A percentile compares a stretch with the other conserved stretches of the same genome.
phyloP scores from a whole-genome alignment of 2,888 invertebrate genomes.

The Caenorhabditis becei region DNA sequence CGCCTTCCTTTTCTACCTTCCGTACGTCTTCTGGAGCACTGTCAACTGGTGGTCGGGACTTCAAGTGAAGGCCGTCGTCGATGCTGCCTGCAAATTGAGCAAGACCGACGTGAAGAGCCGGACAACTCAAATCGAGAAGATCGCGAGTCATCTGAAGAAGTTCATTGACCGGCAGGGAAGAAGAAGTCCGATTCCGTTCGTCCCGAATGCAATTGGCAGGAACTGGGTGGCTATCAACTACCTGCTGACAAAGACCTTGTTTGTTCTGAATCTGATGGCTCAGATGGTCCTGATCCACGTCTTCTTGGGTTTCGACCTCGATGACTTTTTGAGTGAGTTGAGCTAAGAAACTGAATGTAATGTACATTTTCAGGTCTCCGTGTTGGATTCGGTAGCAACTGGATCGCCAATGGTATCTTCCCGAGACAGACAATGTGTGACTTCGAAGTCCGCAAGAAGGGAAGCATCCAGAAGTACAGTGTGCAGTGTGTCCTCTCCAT shows the following conservation, averaged over 20 bases:
- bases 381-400: slow-evolving; percentile 67
- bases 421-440: slow-evolving; percentile 72
- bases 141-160: slow-evolving; percentile 61
- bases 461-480: slow-evolving; percentile 68
- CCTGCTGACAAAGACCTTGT: slow-evolving; percentile 78
- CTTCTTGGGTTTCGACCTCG: slow-evolving; percentile 75
- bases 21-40: slow-evolving; percentile 80
- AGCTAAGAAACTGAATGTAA: too few species aligned
- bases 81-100: slow-evolving; percentile 39
- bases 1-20: slow-evolving; percentile 79
- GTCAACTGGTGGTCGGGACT: slow-evolving; percentile 79
- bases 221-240: slow-evolving; percentile 72
- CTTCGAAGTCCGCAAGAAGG: slow-evolving; percentile 71
- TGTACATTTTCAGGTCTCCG: slow-evolving; percentile 52
- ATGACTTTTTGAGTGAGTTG: slow-evolving; percentile 65
- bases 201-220: slow-evolving; percentile 43
- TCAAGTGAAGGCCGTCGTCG: slow-evolving; percentile 62
- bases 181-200: slow-evolving; percentile 49
- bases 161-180: slow-evolving; percentile 39
- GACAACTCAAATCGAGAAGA: slow-evolving; percentile 51
- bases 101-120: slow-evolving; percentile 40
- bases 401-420: slow-evolving; percentile 70
- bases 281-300: slow-evolving; percentile 76
- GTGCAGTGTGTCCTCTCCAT: slow-evolving; percentile 76
- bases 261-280: slow-evolving; percentile 75